Conservation (phyloP, 2,113 vertebrate species). For the Aramus guarauna region DNA sequence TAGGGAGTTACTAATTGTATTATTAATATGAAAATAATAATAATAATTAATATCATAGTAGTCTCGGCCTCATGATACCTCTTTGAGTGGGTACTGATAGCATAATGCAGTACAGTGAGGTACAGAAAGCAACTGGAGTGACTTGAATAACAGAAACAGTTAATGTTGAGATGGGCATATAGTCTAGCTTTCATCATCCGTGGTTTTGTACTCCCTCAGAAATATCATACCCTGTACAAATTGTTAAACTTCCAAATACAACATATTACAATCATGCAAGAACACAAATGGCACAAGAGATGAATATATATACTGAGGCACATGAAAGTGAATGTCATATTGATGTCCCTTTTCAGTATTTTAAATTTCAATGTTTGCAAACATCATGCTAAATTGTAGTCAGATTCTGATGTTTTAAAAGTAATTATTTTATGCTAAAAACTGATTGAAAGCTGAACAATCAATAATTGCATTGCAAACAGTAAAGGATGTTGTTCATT, state of each 20-base stretch:
- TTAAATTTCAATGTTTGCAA: background rate
- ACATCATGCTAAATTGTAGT: background rate
- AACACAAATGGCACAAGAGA: slow-evolving; percentile 23
- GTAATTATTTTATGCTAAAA: background rate
- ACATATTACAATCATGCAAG: slow-evolving; percentile 5
- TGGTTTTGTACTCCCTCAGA: background rate
- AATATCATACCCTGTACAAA: background rate
- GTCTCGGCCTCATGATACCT: background rate
- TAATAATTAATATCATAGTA: background rate
- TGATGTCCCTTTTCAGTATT: background rate
- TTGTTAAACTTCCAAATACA: background rate
- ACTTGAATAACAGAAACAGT: background rate
- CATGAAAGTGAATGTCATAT: slow-evolving; percentile 19
- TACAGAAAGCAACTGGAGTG: background rate
- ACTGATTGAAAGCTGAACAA: background rate
- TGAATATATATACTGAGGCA: slow-evolving; percentile 14
- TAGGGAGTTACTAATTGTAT: background rate
- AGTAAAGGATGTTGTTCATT: background rate
- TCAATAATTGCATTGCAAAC: background rate
- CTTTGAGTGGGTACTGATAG: background rate
- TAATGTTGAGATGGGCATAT: background rate
- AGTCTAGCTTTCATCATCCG: background rate
- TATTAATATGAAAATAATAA: too few relatives aligned
- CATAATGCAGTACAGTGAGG: background rate
- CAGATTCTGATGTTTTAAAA: background rate